A percentile compares a stretch with the other conserved stretches of the same genome.
phyloP scores from a whole-genome alignment of 2,797 vertebrate genomes.

The Benthosema pterotum region DNA sequence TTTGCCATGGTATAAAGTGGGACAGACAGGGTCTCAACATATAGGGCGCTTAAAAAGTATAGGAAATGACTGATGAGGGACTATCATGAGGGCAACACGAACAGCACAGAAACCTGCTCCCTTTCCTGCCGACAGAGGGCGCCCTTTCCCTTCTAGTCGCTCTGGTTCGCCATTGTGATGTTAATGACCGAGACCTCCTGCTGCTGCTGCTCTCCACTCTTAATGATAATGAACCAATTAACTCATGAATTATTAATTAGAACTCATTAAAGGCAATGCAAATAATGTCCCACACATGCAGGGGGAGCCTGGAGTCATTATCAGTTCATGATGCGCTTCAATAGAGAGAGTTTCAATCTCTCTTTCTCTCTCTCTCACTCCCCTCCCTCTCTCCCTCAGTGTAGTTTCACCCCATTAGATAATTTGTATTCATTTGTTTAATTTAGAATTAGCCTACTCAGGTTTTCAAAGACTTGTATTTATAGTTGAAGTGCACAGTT shows the following conservation, averaged over 20 bases:
- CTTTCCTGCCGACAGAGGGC: neutral
- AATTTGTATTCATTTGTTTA: too few relatives aligned
- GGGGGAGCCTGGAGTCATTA: neutral
- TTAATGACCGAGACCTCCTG: neutral
- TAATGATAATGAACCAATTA: neutral
- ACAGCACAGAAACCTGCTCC: neutral
- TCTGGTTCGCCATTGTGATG: neutral
- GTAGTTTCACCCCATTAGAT: neutral
- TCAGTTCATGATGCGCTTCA: neutral
- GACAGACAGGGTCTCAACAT: too few relatives aligned
- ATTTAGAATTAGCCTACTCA: too few relatives aligned
- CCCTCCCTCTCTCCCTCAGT: too few relatives aligned
- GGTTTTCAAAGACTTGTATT: too few relatives aligned
- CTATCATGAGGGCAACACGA: too few relatives aligned
- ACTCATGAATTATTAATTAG: slow-evolving; percentile 2
- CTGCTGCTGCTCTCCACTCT: neutral
- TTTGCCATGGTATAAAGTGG: too few relatives aligned
- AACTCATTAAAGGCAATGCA: neutral
- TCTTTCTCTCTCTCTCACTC: too few relatives aligned
- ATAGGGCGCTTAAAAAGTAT: too few relatives aligned
- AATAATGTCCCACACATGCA: neutral
- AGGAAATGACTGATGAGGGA: too few relatives aligned
- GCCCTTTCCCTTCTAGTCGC: neutral
- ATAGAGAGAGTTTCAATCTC: too few relatives aligned
- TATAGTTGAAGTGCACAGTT: too few relatives aligned